Percentiles rank a stretch among this genome's conserved stretches.
Evolutionary conservation across 2,888 invertebrate species (phyloP).

Genomic region (Ochropleura plecta): DNA sequence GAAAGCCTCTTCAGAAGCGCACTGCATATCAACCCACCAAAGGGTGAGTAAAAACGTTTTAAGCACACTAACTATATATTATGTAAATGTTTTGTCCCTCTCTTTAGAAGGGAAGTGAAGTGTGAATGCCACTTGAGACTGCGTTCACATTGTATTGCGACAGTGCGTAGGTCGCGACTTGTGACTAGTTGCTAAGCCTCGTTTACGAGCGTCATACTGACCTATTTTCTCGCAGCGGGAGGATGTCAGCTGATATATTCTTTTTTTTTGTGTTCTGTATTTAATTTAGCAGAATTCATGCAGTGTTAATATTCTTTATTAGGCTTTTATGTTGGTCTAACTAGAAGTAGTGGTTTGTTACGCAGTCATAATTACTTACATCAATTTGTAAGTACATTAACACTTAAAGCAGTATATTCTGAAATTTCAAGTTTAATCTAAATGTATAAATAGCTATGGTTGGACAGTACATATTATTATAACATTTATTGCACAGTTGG

Average conservation of each 20-base stretch:
- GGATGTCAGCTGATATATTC: conserved; percentile 43
- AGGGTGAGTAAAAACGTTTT: conserved; percentile 92
- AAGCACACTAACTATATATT: conserved; percentile 18
- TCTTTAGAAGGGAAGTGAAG: conserved; percentile 38
- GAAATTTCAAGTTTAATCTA: conserved; percentile 3
- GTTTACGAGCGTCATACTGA: conserved; percentile 55
- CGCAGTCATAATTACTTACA: background rate
- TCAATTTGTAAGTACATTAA: background rate
- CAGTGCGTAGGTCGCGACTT: conserved; percentile 59
- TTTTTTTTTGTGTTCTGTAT: conserved; percentile 11
- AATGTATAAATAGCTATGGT: conserved; percentile 1
- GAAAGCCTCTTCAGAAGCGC: conserved; percentile 98
- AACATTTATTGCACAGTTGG: conserved; percentile 37
- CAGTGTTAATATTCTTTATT: background rate
- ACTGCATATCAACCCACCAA: conserved; percentile 98
- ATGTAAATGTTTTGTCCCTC: conserved; percentile 22
- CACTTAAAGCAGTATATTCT: background rate
- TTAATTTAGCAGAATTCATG: background rate
- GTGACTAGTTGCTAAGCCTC: conserved; percentile 51
- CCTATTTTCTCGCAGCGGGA: conserved; percentile 50
- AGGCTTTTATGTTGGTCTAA: background rate
- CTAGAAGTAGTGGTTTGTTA: background rate
- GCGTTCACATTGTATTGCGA: conserved; percentile 48
- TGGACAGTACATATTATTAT: conserved; percentile 11
- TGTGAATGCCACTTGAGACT: conserved; percentile 41